phyloP scores from a whole-genome alignment of 2,888 invertebrate species.

The Hypolimnas misippus region DNA sequence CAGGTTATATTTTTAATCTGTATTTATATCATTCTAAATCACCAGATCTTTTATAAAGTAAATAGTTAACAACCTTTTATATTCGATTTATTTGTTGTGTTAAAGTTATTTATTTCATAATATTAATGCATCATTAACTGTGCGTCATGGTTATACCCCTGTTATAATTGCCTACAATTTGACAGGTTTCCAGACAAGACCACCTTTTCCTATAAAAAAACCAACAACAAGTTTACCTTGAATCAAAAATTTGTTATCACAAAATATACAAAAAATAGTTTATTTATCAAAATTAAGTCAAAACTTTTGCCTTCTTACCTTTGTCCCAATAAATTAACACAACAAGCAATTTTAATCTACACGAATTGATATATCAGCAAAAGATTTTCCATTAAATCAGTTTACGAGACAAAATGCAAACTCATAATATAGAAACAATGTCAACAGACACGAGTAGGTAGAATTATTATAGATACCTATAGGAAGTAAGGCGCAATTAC shows the following conservation, averaged over 20 bases:
- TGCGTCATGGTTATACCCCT: too few species aligned
- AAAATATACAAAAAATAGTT: too few species aligned
- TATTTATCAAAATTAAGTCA: too few species aligned
- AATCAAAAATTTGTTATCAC: too few species aligned
- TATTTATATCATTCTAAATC: background rate
- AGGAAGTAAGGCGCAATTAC: background rate
- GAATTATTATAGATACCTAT: background rate
- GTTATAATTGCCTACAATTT: too few species aligned
- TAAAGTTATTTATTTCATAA: too few species aligned
- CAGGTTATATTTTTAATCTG: background rate
- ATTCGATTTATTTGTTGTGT: background rate
- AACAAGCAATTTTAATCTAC: constrained; percentile 14
- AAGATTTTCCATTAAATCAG: constrained; percentile 25
- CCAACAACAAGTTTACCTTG: too few species aligned
- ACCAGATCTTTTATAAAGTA: background rate
- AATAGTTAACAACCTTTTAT: background rate
- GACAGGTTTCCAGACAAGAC: too few species aligned
- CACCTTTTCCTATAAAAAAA: too few species aligned
- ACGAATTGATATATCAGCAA: constrained; percentile 25
- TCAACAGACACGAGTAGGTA: background rate
- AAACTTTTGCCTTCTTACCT: too few species aligned
- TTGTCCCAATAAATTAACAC: too few species aligned
- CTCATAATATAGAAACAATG: constrained; percentile 3
- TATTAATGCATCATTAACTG: too few species aligned
- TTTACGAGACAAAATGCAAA: constrained; percentile 3